These are phyloP conservation scores for Noctua pronuba DNA, from an alignment of 2,888 invertebrate species.

Conservation along the genomic window DNA sequence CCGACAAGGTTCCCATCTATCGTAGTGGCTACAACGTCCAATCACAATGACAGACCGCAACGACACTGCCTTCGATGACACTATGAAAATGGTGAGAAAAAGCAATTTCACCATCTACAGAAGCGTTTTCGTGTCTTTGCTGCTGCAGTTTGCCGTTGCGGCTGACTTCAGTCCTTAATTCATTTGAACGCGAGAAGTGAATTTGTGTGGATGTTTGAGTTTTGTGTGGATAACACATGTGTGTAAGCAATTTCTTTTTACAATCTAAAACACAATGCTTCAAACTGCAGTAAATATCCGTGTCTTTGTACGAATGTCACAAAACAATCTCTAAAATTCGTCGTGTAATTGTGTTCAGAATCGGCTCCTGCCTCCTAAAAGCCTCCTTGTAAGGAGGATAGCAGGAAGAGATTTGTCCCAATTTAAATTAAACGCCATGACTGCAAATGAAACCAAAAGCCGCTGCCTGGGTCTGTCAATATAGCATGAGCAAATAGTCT, in stretches of 20 bases:
- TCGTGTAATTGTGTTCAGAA: not conserved
- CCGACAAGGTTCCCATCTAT: not conserved
- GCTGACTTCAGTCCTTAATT: not conserved
- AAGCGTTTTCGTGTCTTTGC: not conserved
- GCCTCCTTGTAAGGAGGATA: too few species aligned
- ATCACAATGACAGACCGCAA: not conserved
- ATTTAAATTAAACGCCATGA: too few species aligned
- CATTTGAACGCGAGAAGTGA: slow-evolving; percentile 5
- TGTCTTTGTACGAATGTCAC: not conserved
- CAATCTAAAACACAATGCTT: slow-evolving; percentile 9
- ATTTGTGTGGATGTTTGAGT: slow-evolving; percentile 8
- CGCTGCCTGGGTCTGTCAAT: too few species aligned
- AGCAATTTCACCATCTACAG: not conserved
- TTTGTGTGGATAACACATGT: slow-evolving; percentile 2
- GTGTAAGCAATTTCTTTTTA: not conserved
- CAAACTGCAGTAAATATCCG: slow-evolving; percentile 17
- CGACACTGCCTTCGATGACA: not conserved
- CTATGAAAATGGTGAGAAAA: not conserved
- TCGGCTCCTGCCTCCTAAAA: too few species aligned
- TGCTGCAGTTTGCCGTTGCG: not conserved
- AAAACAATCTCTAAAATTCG: not conserved
- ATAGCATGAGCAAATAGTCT: too few species aligned
- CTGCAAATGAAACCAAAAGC: too few species aligned
- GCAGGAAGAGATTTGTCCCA: too few species aligned
- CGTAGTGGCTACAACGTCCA: not conserved